Evolutionary conservation across 2,888 invertebrate genomes (phyloP), one percentile per base, ranked within the genome.

Genomic region (Blastobasis adustella): DNA sequence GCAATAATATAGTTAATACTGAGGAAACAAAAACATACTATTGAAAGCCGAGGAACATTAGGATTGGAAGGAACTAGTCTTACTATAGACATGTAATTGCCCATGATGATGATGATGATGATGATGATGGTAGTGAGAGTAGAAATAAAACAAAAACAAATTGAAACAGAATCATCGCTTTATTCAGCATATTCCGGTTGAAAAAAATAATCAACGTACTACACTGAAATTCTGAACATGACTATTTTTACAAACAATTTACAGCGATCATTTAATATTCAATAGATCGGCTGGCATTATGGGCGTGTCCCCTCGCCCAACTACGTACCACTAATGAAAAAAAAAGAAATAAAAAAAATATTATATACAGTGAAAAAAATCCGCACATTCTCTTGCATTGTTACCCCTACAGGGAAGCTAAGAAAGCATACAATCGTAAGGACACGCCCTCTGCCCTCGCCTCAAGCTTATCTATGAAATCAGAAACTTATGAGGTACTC

Each of bases 201-300:
- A 84, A 85, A 84, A 81, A 81, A 81, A 80, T 73, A 79, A 81
- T 79, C 82, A 85, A 86, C 83, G 82, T 79, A 82, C 80, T 85
- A 84, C 81, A 83, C 76, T 79, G 82, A 85, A 83, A 79, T 82
- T 77, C 78, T 77, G 84, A 85, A 82, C 80, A 76, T 81, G 82
- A 84, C 87, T 87, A 82, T 81, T 82, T 80, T 81, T 85, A 86
- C 83, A 85, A 83, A 82, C 82, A 85, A 85, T 82, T 82, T 85
- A 86, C 84, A 85, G 85, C 81, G 70, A 73, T 75, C 76, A 67
- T 66, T 68, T 69, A 23, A 23, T 68, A 65, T 59, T 64, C 62
- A 59, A 64, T 54, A 54, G 55, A 61, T 55, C 55, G 53, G 60
- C 71, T 67, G 58, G 58, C 57, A 53, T 62, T 69, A 66, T 63